These are phyloP conservation scores for Halictus ligatus DNA, from an alignment of 2,888 invertebrate genomes.

Conservation along the genomic window DNA sequence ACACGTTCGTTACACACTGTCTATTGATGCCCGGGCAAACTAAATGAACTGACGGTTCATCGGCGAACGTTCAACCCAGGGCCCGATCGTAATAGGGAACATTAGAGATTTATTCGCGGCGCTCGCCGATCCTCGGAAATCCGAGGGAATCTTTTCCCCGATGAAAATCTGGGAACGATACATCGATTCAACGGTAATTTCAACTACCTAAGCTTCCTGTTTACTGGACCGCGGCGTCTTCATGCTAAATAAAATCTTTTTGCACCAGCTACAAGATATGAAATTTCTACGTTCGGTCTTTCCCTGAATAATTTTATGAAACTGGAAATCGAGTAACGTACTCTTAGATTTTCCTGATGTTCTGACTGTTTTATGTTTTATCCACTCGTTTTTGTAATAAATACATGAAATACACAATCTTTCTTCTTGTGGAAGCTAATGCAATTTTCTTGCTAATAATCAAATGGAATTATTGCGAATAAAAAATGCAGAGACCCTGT, in stretches of 20 bases:
- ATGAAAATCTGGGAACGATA: neutral
- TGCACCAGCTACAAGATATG: neutral
- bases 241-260: neutral
- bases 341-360: neutral
- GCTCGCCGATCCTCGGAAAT: conserved; percentile 20
- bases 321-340: too few relatives aligned
- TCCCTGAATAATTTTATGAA: neutral
- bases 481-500: too few relatives aligned
- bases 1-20: conserved; percentile 65
- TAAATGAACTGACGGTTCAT: conserved; percentile 62
- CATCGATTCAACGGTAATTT: neutral
- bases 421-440: too few relatives aligned
- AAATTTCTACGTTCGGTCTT: neutral
- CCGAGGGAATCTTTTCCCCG: neutral
- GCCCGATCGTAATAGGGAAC: conserved; percentile 47
- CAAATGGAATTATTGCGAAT: too few relatives aligned
- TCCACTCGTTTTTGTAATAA: too few relatives aligned
- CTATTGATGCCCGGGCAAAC: conserved; percentile 61
- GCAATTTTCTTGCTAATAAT: too few relatives aligned
- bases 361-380: too few relatives aligned
- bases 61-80: conserved; percentile 36
- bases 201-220: neutral
- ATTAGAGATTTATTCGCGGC: conserved; percentile 56
- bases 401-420: too few relatives aligned
- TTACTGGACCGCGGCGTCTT: neutral